Evolutionary conservation across 1,140 invertebrate genomes (phyloP).

Genomic region (Pseudoatta argentina): DNA sequence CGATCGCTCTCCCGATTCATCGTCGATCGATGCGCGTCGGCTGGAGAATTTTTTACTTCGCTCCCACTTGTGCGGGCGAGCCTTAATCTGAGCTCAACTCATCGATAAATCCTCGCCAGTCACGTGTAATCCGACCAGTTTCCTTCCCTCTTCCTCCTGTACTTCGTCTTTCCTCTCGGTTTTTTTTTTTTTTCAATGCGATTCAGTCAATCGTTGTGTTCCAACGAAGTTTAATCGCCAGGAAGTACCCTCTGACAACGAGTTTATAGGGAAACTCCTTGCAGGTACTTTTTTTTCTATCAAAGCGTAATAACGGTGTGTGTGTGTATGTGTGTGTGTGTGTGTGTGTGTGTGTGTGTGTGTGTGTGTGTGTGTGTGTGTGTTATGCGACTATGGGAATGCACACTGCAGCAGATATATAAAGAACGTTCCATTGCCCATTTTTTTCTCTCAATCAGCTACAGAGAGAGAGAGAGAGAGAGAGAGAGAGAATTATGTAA

Average conservation of each 20-base stretch:
- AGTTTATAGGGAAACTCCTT: slow-evolving; percentile 67
- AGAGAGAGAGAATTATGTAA: background rate
- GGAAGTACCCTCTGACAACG: slow-evolving; percentile 65
- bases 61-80: slow-evolving; percentile 46
- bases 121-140: slow-evolving; percentile 41
- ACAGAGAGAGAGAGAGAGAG: background rate
- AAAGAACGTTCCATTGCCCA: background rate
- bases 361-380: too few species aligned
- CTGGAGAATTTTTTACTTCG: slow-evolving; percentile 53
- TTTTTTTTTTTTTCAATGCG: slow-evolving; percentile 62
- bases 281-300: slow-evolving; percentile 42
- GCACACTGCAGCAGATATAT: background rate
- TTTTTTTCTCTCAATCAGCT: background rate
- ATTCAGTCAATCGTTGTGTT: slow-evolving; percentile 63
- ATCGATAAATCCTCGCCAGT: slow-evolving; percentile 70
- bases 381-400: slow-evolving; percentile 23
- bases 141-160: background rate
- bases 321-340: too few species aligned
- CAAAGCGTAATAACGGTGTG: background rate
- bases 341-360: too few species aligned
- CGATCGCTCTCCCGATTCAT: slow-evolving; percentile 66
- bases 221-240: slow-evolving; percentile 72
- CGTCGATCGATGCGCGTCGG: slow-evolving; percentile 59
- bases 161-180: background rate
- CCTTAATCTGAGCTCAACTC: slow-evolving; percentile 65